Evolutionary conservation across 2,797 vertebrate species (phyloP).

Genomic region (Propithecus deckenii): DNA sequence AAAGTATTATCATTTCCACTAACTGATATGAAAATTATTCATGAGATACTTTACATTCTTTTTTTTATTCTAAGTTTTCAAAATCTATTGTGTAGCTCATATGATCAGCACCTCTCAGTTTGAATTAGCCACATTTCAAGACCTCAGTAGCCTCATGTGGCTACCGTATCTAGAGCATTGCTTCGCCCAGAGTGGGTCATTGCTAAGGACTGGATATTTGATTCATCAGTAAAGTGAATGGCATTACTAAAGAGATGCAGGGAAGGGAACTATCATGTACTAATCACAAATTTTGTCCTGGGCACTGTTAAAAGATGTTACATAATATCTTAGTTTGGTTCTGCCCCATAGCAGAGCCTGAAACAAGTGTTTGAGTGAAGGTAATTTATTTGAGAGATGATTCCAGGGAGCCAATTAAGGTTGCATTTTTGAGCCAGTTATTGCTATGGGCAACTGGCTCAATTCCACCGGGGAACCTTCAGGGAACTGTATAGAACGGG

Average conservation of each 20-base stretch:
- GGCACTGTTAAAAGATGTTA: not conserved
- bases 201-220: not conserved
- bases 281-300: not conserved
- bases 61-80: not conserved
- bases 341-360: not conserved
- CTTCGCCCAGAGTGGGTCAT: not conserved
- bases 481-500: not conserved
- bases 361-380: not conserved
- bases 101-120: not conserved
- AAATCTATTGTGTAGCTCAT: not conserved
- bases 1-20: not conserved
- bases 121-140: not conserved
- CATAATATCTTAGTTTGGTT: conserved; percentile 30
- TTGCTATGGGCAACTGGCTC: not conserved
- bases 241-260: not conserved
- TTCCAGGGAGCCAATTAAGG: not conserved
- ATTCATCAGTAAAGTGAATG: not conserved
- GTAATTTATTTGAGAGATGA: not conserved
- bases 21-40: not conserved
- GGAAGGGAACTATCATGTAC: not conserved
- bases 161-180: not conserved
- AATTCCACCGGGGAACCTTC: not conserved
- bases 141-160: not conserved
- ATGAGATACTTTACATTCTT: not conserved
- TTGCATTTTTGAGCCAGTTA: not conserved